Percentiles rank a stretch among this genome's conserved stretches.
Conservation (phyloP, 2,113 vertebrate species). For the Scophthalmus maximus region DNA sequence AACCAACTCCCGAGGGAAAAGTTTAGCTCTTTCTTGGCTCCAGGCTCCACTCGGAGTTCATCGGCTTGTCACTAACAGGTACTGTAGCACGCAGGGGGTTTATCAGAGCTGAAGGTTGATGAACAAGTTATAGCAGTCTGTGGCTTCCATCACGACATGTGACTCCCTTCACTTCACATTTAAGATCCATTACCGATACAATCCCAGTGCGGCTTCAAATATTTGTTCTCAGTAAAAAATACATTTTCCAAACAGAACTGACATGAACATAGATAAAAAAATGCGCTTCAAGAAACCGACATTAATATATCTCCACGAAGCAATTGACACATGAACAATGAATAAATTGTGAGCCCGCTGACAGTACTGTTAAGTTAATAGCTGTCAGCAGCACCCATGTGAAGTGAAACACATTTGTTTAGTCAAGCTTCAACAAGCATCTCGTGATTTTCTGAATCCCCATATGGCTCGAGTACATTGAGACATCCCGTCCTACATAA, state of each 20-base stretch:
- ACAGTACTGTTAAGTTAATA: background rate
- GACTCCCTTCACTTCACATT: background rate
- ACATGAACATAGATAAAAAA: background rate
- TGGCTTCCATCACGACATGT: background rate
- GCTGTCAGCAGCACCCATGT: background rate
- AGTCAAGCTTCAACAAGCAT: background rate
- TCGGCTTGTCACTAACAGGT: background rate
- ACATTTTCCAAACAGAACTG: background rate
- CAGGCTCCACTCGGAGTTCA: background rate
- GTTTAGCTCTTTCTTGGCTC: background rate
- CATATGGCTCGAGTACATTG: background rate
- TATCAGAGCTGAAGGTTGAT: background rate
- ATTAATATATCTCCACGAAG: background rate
- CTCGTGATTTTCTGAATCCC: background rate
- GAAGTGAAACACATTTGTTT: background rate
- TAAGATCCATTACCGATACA: background rate
- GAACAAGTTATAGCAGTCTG: background rate
- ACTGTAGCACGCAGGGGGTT: background rate
- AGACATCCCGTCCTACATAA: background rate
- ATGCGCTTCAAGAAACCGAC: background rate
- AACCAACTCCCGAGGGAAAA: background rate
- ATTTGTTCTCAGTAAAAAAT: too few relatives aligned
- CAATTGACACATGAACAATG: background rate
- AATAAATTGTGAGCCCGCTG: too few relatives aligned
- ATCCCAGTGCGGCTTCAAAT: background rate